These are phyloP conservation scores for Ormyrus thymus DNA, from an alignment of 2,888 invertebrate genomes.

Conservation along the genomic window DNA sequence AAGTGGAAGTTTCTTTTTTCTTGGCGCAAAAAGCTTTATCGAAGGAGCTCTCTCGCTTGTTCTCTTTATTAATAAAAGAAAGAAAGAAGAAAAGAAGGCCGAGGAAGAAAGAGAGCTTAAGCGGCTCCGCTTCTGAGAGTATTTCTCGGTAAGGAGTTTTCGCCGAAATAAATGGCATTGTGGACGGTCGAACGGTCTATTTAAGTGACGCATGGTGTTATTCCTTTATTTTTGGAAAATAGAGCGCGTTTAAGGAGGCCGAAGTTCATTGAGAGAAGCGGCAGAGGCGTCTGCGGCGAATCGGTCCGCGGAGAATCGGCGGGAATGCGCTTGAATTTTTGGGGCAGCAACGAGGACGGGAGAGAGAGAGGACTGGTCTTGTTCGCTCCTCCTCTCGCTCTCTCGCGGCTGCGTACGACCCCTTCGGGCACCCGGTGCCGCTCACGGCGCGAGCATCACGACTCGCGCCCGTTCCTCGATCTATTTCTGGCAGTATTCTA, in stretches of 20 bases:
- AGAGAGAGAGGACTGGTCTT: not conserved
- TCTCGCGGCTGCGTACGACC: not conserved
- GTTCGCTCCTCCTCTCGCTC: not conserved
- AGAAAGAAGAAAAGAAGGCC: too few relatives aligned
- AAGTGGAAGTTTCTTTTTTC: too few relatives aligned
- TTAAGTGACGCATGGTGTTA: not conserved
- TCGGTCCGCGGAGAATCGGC: not conserved
- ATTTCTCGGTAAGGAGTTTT: too few relatives aligned
- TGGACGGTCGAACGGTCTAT: not conserved
- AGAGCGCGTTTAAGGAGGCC: constrained; percentile 16
- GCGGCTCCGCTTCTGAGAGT: too few relatives aligned
- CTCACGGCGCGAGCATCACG: not conserved
- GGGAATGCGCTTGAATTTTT: too few relatives aligned
- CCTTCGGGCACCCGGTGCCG: not conserved
- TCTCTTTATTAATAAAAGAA: too few relatives aligned
- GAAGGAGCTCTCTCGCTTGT: too few relatives aligned
- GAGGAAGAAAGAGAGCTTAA: too few relatives aligned
- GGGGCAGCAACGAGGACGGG: too few relatives aligned
- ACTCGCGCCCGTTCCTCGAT: constrained; percentile 7
- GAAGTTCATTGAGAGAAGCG: constrained; percentile 9
- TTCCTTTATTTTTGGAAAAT: constrained; percentile 37
- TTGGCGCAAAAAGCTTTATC: too few relatives aligned
- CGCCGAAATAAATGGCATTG: not conserved
- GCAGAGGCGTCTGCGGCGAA: not conserved
- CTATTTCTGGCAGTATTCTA: constrained; percentile 53